These are phyloP conservation scores for Heliocidaris tuberculata DNA, from an alignment of 35 echinoderm and acorn worm genomes.

Conservation along the genomic window DNA sequence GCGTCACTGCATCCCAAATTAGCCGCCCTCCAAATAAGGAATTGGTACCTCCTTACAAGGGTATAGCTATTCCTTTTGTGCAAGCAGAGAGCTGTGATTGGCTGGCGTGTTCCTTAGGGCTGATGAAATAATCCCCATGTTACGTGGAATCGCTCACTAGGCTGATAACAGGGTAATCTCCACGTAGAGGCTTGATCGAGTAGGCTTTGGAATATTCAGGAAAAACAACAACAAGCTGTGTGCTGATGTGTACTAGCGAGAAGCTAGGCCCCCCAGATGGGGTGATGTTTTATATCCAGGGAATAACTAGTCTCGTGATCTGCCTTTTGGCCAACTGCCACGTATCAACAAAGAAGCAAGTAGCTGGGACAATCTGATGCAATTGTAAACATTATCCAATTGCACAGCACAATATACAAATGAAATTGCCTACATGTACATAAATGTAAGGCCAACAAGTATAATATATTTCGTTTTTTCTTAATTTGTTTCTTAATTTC, in stretches of 20 bases:
- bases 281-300: neutral
- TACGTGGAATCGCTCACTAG: neutral
- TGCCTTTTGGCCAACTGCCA: neutral
- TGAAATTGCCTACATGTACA: neutral
- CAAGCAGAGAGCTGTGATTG: slow-evolving; percentile 12
- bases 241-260: no score
- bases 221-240: neutral
- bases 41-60: neutral
- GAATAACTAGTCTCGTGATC: neutral
- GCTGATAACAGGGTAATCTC: neutral
- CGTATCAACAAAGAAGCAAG: neutral
- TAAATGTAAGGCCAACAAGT: neutral
- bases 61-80: neutral
- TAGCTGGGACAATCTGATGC: neutral
- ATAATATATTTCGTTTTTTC: no score
- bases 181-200: neutral
- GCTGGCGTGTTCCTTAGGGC: slow-evolving; percentile 24
- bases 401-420: neutral
- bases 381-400: neutral
- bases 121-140: slow-evolving; percentile 45
- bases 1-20: neutral
- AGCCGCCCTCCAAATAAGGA: slow-evolving; percentile 32
- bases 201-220: neutral
- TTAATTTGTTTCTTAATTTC: no score
- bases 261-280: neutral